Evolutionary conservation across 1,140 invertebrate species (phyloP).

Genomic region (Pseudomyrmex sp.): DNA sequence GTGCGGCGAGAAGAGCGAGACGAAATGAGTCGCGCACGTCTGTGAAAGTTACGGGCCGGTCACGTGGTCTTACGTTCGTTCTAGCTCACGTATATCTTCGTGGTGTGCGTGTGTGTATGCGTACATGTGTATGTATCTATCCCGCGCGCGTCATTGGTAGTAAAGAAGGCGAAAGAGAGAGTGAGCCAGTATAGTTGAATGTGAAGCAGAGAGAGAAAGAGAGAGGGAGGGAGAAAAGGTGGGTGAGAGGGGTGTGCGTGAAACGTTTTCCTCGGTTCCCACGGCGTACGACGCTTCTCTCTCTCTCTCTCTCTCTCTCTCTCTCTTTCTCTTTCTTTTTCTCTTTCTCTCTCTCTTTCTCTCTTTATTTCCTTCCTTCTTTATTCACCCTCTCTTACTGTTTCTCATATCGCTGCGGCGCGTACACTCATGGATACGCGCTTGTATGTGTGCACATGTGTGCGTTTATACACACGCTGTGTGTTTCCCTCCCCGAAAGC

Average conservation of each 20-base stretch:
- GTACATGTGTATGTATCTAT: constrained; percentile 55
- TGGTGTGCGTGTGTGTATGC: constrained; percentile 1
- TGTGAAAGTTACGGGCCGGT: constrained; percentile 70
- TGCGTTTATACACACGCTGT: constrained; percentile 28
- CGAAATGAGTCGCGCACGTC: constrained; percentile 53
- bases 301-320: constrained; percentile 66
- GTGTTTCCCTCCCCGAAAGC: constrained; percentile 62
- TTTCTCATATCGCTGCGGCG: constrained; percentile 32
- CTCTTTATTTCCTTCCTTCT: constrained; percentile 54
- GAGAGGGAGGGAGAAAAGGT: constrained; percentile 47
- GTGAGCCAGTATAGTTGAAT: not conserved
- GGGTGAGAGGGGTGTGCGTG: constrained; percentile 77
- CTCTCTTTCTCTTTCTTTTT: constrained; percentile 57
- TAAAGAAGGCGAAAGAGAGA: constrained; percentile 51
- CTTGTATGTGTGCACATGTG: not conserved
- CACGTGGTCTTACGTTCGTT: constrained; percentile 72
- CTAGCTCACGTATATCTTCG: constrained; percentile 61
- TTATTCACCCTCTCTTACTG: constrained; percentile 36
- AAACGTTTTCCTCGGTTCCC: constrained; percentile 85
- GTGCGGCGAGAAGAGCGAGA: constrained; percentile 6
- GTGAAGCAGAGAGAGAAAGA: constrained; percentile 54
- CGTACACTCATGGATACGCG: constrained; percentile 7
- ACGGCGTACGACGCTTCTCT: constrained; percentile 80
- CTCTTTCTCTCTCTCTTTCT: constrained; percentile 64
- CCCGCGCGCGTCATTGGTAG: constrained; percentile 63